Conservation (phyloP, 2,888 invertebrate genomes). For the Sinopyrophorus schimmeli region DNA sequence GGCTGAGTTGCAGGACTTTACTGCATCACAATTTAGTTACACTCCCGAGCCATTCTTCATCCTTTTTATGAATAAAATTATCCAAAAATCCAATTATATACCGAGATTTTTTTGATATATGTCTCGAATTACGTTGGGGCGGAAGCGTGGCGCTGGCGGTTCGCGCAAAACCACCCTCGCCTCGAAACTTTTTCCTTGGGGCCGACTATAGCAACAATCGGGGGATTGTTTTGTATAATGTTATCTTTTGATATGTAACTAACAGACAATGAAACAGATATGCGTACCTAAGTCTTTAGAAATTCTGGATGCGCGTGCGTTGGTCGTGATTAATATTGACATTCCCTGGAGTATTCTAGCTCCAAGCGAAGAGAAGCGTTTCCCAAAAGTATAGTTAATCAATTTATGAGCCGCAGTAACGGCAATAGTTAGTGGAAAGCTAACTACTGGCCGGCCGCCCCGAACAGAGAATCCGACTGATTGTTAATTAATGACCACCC, state of each 20-base stretch:
- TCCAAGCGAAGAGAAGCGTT: conserved; percentile 35
- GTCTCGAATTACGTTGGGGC: conserved; percentile 8
- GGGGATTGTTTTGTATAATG: conserved; percentile 17
- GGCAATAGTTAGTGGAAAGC: conserved; percentile 29
- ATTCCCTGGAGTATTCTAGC: conserved; percentile 33
- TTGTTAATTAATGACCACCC: conserved; percentile 32
- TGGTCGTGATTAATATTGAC: conserved; percentile 35
- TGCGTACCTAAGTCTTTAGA: conserved; percentile 27
- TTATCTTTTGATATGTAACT: conserved; percentile 25
- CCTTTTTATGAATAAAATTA: conserved; percentile 25
- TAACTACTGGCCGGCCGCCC: conserved; percentile 26
- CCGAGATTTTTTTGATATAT: conserved; percentile 17
- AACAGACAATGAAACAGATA: conserved; percentile 29
- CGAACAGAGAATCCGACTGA: conserved; percentile 29
- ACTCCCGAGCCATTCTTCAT: conserved; percentile 21
- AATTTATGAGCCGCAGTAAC: conserved; percentile 34
- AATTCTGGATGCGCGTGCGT: conserved; percentile 32
- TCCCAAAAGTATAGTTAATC: conserved; percentile 38
- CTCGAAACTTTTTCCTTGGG: not conserved
- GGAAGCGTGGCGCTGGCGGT: too few species aligned
- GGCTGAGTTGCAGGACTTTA: conserved; percentile 23
- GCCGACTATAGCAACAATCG: not conserved
- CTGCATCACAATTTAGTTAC: conserved; percentile 32
- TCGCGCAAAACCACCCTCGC: too few species aligned
- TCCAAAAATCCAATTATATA: conserved; percentile 32